phyloP scores from a whole-genome alignment of 2,797 vertebrate genomes.

The Odontamblyopus lacepedii region DNA sequence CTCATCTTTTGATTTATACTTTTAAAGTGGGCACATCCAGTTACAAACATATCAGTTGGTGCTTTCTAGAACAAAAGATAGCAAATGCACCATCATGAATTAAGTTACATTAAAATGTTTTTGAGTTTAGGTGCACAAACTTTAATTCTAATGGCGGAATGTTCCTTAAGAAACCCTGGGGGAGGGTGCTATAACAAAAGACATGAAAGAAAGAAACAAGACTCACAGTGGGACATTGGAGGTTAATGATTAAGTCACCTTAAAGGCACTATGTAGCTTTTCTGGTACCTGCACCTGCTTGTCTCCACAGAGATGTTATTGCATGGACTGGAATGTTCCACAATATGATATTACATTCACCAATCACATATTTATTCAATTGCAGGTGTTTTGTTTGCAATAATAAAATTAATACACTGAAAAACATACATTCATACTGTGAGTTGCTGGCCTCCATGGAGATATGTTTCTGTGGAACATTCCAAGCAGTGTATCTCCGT shows the following conservation, averaged over 20 bases:
- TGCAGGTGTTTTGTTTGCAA: background rate
- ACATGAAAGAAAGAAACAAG: background rate
- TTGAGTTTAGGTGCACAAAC: background rate
- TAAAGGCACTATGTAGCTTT: background rate
- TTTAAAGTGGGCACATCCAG: background rate
- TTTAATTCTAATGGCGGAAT: background rate
- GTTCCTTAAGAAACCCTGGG: background rate
- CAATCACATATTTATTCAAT: background rate
- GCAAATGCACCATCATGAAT: background rate
- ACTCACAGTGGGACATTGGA: background rate
- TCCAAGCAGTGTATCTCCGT: background rate
- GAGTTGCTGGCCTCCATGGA: background rate
- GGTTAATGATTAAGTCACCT: background rate
- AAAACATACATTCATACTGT: background rate
- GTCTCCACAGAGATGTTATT: background rate
- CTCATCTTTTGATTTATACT: conserved; percentile 37
- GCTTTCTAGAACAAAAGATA: background rate
- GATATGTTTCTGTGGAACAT: background rate
- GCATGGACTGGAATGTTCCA: background rate
- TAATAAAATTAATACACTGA: background rate
- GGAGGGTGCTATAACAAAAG: background rate
- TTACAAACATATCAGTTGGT: conserved; percentile 17
- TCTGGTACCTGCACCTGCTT: background rate
- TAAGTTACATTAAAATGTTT: background rate
- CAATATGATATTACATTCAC: background rate